Evolutionary conservation across 64 coral and sea anemone genomes (phyloP), one percentile per base, ranked within the genome.

Genomic region (Catalaphyllia jardinei): DNA sequence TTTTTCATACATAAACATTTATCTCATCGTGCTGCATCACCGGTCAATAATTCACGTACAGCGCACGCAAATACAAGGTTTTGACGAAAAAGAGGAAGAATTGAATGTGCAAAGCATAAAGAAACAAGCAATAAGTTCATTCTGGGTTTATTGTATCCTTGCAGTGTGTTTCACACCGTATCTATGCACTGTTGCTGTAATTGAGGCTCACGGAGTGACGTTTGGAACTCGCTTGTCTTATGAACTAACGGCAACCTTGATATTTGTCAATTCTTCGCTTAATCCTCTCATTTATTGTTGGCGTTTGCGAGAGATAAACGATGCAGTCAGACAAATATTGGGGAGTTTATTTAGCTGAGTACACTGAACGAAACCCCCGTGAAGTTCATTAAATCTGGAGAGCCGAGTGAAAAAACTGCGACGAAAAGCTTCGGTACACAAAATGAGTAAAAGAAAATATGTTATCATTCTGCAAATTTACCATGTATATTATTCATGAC

Each of bases 211-310:
- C 25, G 81, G 62, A 2, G 14, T 85, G 7, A 71, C 62, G 4
- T 67, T 35, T 25, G 81, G 19, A 1, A 28, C 31, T 11, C 63
- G 38, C 20, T 50, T 85, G 31, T 50, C 62, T 67, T 85, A 71
- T 38, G 81, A 85, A 50, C 33, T 85, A 51, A 71, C 62, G 13
- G 81, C 81, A 71, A 85, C 81, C 38, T 83, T 85, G 63, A 27
- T 85, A 51, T 52, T 85, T 85, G n/a, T 85, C n/a, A 30, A 85
- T 71, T 85, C 81, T 28, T 85, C 81, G 0, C 35, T 85, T 2
- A 85, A 85, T 49, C 62, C 42, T 85, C 81, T 85, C 20, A 85
- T 85, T 15, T 85, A 85, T 49, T 85, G 81, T 51, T 85, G 81
- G 63, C 81, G 81, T 60, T 71, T 85, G 62, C 28, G 81, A 71